phyloP scores from a whole-genome alignment of 2,113 vertebrate genomes.

The Prinia subflava region DNA sequence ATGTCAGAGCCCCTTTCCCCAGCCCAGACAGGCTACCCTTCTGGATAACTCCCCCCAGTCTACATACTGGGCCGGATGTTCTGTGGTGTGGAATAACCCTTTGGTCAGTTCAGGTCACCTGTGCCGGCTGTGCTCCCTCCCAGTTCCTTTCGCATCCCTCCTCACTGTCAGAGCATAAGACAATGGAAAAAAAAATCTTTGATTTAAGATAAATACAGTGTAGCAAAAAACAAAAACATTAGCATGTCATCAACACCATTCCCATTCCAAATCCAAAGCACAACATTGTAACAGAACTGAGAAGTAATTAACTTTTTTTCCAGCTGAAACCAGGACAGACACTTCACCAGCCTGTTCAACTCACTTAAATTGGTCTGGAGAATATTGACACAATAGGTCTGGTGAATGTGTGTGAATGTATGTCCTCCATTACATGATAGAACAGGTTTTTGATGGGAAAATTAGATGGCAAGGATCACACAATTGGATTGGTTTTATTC shows the following conservation, averaged over 20 bases:
- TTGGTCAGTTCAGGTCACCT: fast-evolving
- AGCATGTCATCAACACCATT: not conserved
- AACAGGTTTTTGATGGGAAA: not conserved
- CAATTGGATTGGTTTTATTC: not conserved
- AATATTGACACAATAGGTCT: not conserved
- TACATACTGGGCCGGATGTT: not conserved
- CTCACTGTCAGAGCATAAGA: not conserved
- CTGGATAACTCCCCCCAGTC: not conserved
- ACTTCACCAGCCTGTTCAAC: not conserved
- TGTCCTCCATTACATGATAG: not conserved
- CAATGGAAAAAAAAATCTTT: not conserved
- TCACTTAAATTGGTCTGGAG: not conserved
- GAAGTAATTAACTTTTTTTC: not conserved
- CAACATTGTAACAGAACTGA: not conserved
- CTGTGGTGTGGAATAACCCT: not conserved
- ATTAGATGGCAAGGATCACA: not conserved
- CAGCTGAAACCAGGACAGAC: not conserved
- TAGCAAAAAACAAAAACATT: not conserved
- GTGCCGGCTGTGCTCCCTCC: not conserved
- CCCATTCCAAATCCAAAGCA: not conserved
- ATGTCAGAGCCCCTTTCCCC: not conserved
- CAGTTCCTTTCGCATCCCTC: not conserved
- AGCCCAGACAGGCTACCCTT: too few relatives aligned
- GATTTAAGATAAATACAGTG: not conserved
- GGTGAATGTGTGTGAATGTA: too few relatives aligned